Base-by-base conservation (phyloP, 2,888 invertebrate species). In the Leptothorax acervorum region DNA sequence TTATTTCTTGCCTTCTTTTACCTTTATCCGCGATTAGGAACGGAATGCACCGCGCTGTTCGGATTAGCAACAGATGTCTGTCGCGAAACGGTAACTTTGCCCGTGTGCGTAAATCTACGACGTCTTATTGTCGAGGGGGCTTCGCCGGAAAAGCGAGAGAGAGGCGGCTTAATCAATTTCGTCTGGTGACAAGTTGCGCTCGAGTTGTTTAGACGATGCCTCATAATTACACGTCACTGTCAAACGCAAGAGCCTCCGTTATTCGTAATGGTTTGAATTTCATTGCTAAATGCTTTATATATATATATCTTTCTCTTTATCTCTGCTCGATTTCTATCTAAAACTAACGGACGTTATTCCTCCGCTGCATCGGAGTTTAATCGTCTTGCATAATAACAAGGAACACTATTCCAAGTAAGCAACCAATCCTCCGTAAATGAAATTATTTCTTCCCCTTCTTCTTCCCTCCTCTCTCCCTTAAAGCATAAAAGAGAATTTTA, bases 41-140 rank as follows among this genome's bases (percentile, higher is more conserved):
- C 12, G 51, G 62, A 48, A 73, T 81, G 60, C 70, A 48, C 2
- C 48, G 35, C 18, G 57, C 31, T 15, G 9, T 68, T 68, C n/a
- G 68, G 60, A 85, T 85, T 82, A 82, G 63, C 85, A 85, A 85
- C 82, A 85, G 85, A 85, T 85, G 82, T 76, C 85, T 70, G 62
- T 70, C 45, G 51, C 42, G n/a, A 39, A 62, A 62, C n/a, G 70
- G 63, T 76, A 68, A 70, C 66, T 78, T 83, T 23, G 39, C 45
- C 48, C 62, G 73, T 39, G 9, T 60, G 73, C 60, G 39, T 28
- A 73, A 73, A 70, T 73, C 39, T 39, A 18, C 48, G 15, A 18
- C 28, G 57, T 78, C 57, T 76, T 63, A 76, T 39, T 53, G 55
- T 31, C 35, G 42, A 9, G 35, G 45, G 11, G 31, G 28, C 60